Evolutionary conservation across 1,140 invertebrate species (phyloP), one percentile per base, ranked within the genome.

Genomic region (Acromyrmex echinatior): DNA sequence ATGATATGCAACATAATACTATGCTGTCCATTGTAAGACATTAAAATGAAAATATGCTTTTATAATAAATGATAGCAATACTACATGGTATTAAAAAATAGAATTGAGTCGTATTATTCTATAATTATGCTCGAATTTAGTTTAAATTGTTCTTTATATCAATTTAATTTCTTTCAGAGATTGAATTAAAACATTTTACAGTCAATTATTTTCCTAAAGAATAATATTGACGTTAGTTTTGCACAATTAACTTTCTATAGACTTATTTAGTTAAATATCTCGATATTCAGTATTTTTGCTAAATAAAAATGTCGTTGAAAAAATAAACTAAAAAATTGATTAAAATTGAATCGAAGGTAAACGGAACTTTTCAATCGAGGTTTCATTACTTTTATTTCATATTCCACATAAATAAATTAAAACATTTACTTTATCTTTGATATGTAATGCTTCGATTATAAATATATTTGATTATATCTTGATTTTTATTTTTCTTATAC

Each of bases 11-110:
- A 88, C 7, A 35, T 58, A 53, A 76, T 76, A 71, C 53, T 53
- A 16, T 31, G 16, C 70, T 68, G 58, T 63, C 31, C 49, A 86
- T 77, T 68, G 62, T 31, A 74, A 63, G 39, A 35, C 39, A 21
- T 76, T 18, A 49, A 82, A 82, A 74, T 82, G n/a, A 31, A 82
- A 82, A 82, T 82, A 49, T 60, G 73, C n/a, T 82, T 73, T 82
- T 82, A 31, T 49, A 74, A 74, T 62, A 25, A 31, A 0, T 6
- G 1, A 63, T 56, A 60, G 56, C 21, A 18, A 58, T 58, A 35
- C 25, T 35, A 35, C 14, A 31, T 86, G 21, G 39, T 3, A 21
- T 86, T 60, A 4, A 51, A 73, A 86, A 80, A 68, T 51, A 56
- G 35, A 74, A 21, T 16, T 18, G 2, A 0, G 14, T 6, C 5